Percentiles rank a stretch among this genome's conserved stretches.
phyloP scores from a whole-genome alignment of 2,113 vertebrate species.

The Seriola quinqueradiata region DNA sequence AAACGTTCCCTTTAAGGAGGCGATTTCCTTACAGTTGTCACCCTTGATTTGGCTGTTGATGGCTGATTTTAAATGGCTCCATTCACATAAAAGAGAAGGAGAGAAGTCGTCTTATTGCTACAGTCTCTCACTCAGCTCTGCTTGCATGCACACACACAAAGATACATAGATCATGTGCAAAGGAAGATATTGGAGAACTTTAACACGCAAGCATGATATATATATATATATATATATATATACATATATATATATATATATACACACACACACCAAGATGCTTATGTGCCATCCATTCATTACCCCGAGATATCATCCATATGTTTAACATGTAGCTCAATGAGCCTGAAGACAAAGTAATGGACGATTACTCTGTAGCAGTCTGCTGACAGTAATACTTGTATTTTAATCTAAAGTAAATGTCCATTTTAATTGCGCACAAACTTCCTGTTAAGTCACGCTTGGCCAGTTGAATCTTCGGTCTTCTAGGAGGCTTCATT shows the following conservation, averaged over 20 bases:
- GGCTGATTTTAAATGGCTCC: constrained; percentile 44
- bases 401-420: constrained; percentile 34
- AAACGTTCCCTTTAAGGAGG: constrained; percentile 18
- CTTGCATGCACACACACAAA: not conserved
- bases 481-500: constrained; percentile 12
- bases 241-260: too few species aligned
- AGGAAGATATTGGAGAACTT: not conserved
- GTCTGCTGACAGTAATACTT: constrained; percentile 23
- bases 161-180: not conserved
- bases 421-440: constrained; percentile 12
- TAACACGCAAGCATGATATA: not conserved
- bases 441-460: constrained; percentile 23
- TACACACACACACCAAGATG: not conserved
- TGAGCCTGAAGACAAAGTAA: constrained; percentile 26
- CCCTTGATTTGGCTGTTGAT: constrained; percentile 36
- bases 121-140: not conserved
- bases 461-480: constrained; percentile 3
- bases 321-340: constrained; percentile 17
- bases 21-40: constrained; percentile 34
- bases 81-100: constrained; percentile 1
- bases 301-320: constrained; percentile 20
- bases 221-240: not conserved
- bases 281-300: constrained; percentile 1
- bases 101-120: not conserved
- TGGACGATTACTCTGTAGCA: not conserved